phyloP scores from a whole-genome alignment of 2,888 invertebrate genomes.

The Sericinus montela region DNA sequence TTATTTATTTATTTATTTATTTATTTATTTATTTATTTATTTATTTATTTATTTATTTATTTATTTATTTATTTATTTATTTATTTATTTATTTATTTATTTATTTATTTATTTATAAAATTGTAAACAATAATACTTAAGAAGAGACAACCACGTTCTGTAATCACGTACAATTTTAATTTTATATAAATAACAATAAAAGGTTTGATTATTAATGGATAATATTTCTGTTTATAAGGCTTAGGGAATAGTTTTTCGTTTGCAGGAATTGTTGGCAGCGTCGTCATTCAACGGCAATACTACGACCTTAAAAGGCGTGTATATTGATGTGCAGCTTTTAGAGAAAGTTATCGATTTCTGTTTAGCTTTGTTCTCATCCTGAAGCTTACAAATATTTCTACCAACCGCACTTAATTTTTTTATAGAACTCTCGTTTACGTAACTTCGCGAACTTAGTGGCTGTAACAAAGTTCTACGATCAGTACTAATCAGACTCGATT shows the following conservation, averaged over 20 bases:
- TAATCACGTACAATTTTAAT: no score
- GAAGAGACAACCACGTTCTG: no score
- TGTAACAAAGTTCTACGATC: constrained; percentile 40
- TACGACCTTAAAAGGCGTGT: constrained; percentile 59
- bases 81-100: no score
- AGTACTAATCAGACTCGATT: constrained; percentile 48
- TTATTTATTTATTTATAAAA: no score
- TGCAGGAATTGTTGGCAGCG: constrained; percentile 33
- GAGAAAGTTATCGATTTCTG: constrained; percentile 59
- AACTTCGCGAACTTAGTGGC: constrained; percentile 44
- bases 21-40: no score
- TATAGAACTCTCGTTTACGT: constrained; percentile 50
- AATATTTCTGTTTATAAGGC: constrained; percentile 8
- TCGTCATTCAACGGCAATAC: constrained; percentile 56
- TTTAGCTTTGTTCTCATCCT: constrained; percentile 51
- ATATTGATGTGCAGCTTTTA: constrained; percentile 64
- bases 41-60: no score
- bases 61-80: no score
- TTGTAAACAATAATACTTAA: no score
- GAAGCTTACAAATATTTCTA: constrained; percentile 62
- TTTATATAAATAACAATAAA: no score
- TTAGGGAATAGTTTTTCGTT: constrained; percentile 30
- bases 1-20: no score
- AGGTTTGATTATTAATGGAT: no score
- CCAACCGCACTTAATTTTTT: constrained; percentile 69